A percentile compares a stretch with the other conserved stretches of the same genome.
phyloP scores from a whole-genome alignment of 2,113 vertebrate genomes.

The Orcinus orca region DNA sequence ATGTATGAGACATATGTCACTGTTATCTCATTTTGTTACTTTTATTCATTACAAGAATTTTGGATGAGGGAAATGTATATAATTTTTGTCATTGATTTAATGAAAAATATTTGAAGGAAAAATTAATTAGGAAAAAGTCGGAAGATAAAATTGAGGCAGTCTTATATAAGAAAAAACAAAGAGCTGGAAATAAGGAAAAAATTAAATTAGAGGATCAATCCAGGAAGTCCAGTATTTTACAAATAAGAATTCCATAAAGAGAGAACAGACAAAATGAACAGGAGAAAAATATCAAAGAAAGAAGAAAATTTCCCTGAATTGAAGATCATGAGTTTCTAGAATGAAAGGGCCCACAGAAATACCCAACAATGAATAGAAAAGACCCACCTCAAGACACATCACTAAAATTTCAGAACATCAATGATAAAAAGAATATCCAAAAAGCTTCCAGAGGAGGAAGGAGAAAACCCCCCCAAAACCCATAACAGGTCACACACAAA shows the following conservation, averaged over 20 bases:
- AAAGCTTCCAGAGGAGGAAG: background rate
- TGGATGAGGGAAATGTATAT: background rate
- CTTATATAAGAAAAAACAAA: background rate
- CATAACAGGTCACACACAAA: background rate
- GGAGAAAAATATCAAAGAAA: background rate
- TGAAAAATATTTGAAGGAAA: background rate
- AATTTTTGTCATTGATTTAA: background rate
- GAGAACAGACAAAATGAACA: background rate
- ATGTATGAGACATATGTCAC: background rate
- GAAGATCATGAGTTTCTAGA: background rate
- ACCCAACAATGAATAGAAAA: background rate
- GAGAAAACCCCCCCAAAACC: too few species aligned
- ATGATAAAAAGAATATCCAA: background rate
- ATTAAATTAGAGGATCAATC: background rate
- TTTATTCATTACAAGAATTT: background rate
- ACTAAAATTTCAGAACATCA: background rate
- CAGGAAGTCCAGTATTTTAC: background rate
- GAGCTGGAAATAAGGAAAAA: background rate
- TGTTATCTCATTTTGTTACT: background rate
- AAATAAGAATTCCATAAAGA: background rate
- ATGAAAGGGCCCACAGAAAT: background rate
- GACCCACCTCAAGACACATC: background rate
- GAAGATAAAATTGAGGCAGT: slow-evolving; percentile 17
- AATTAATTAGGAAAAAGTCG: background rate
- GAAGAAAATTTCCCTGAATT: background rate